phyloP scores from a whole-genome alignment of 2,113 vertebrate species.

The Hystrix brachyura region DNA sequence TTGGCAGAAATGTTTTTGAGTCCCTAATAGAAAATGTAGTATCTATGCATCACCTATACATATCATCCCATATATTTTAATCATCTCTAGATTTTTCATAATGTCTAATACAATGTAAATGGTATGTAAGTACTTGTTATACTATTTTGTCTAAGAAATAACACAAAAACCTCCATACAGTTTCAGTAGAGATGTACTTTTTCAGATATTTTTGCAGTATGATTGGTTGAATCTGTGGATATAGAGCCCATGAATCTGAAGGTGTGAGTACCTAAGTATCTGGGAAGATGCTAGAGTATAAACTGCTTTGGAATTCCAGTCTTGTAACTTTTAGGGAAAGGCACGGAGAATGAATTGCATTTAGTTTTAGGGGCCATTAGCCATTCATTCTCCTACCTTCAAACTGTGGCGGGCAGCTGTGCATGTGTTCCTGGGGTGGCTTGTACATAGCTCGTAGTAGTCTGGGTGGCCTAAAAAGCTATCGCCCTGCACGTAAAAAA shows the following conservation, averaged over 20 bases:
- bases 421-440: neutral
- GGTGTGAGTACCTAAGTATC: neutral
- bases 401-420: neutral
- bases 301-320: neutral
- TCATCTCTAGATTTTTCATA: neutral
- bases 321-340: neutral
- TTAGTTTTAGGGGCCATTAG: neutral
- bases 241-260: neutral
- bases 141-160: neutral
- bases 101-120: neutral
- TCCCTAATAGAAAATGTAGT: too few relatives aligned
- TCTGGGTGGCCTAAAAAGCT: neutral
- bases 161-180: neutral
- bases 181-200: neutral
- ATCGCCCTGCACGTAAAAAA: neutral
- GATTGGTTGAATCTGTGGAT: neutral
- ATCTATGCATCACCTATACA: neutral
- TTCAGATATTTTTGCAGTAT: neutral
- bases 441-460: neutral
- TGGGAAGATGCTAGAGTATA: too few relatives aligned
- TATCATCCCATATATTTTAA: neutral
- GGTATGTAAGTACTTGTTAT: too few relatives aligned
- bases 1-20: neutral
- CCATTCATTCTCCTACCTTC: neutral
- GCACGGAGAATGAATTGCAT: neutral